These are phyloP conservation scores for Anoplius nigerrimus DNA, from an alignment of 2,888 invertebrate species.

Conservation along the genomic window DNA sequence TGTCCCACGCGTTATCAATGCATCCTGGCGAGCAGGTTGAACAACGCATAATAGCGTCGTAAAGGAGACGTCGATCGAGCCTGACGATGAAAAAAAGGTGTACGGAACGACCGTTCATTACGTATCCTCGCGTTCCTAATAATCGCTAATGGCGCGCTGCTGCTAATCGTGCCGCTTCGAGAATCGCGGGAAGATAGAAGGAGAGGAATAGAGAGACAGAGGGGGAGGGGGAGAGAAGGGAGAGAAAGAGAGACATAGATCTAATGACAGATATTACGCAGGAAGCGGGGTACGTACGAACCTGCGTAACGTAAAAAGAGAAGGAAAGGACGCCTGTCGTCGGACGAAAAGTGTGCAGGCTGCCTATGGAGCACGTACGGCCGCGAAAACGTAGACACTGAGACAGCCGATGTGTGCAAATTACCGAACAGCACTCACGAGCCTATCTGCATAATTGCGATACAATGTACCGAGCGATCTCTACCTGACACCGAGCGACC, in stretches of 20 bases:
- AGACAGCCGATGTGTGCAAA: too few species aligned
- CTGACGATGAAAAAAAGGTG: not conserved
- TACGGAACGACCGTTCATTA: constrained; percentile 3
- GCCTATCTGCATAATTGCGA: too few species aligned
- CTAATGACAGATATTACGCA: constrained; percentile 6
- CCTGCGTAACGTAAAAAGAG: not conserved
- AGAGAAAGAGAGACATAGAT: not conserved
- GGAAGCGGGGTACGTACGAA: not conserved
- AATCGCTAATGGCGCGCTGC: not conserved
- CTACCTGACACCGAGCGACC: too few species aligned
- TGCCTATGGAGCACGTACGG: not conserved
- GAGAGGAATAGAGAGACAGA: too few species aligned
- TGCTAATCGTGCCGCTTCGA: constrained; percentile 6
- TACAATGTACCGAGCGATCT: too few species aligned
- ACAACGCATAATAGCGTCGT: too few species aligned
- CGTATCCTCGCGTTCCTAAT: not conserved
- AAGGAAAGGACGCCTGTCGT: not conserved
- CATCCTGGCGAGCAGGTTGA: too few species aligned
- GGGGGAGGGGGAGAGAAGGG: too few species aligned
- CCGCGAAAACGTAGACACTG: too few species aligned
- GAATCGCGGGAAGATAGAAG: too few species aligned
- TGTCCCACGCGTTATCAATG: too few species aligned
- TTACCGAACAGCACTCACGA: too few species aligned
- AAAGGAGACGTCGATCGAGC: not conserved
- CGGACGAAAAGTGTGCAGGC: not conserved